Evolutionary conservation across 1,140 invertebrate genomes (phyloP).

Genomic region (Trissolcus basalis): DNA sequence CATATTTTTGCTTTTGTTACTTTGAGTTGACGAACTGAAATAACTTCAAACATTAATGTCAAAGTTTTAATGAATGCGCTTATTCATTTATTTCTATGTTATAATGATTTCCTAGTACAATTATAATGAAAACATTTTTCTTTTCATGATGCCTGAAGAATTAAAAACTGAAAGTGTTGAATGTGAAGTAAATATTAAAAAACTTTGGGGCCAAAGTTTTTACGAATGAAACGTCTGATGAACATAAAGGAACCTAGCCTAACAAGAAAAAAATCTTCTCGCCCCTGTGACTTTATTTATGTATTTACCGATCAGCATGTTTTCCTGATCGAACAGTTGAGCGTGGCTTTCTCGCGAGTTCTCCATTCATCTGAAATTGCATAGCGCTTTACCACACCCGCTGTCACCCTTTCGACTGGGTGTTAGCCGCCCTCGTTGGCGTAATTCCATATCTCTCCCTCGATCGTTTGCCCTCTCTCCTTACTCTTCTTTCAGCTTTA

Average conservation of each 20-base stretch:
- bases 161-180: too few species aligned
- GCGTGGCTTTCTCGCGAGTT: constrained; percentile 62
- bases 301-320: constrained; percentile 52
- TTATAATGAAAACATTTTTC: too few species aligned
- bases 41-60: too few species aligned
- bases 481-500: constrained; percentile 12
- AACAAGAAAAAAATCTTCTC: constrained; percentile 20
- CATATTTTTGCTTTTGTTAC: too few species aligned
- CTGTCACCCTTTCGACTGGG: constrained; percentile 48
- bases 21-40: too few species aligned
- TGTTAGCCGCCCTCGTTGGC: constrained; percentile 53
- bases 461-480: constrained; percentile 49
- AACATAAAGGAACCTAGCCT: not conserved
- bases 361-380: constrained; percentile 73
- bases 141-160: too few species aligned
- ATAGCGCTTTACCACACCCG: constrained; percentile 64
- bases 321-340: constrained; percentile 42
- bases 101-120: too few species aligned
- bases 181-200: too few species aligned
- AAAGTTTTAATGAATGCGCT: too few species aligned
- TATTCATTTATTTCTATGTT: too few species aligned
- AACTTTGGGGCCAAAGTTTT: not conserved
- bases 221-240: not conserved
- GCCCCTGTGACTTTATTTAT: constrained; percentile 42
- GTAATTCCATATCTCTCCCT: constrained; percentile 60